Evolutionary conservation across 1,140 invertebrate genomes (phyloP), one percentile per base, ranked within the genome.

Genomic region (Caerostris extrusa): DNA sequence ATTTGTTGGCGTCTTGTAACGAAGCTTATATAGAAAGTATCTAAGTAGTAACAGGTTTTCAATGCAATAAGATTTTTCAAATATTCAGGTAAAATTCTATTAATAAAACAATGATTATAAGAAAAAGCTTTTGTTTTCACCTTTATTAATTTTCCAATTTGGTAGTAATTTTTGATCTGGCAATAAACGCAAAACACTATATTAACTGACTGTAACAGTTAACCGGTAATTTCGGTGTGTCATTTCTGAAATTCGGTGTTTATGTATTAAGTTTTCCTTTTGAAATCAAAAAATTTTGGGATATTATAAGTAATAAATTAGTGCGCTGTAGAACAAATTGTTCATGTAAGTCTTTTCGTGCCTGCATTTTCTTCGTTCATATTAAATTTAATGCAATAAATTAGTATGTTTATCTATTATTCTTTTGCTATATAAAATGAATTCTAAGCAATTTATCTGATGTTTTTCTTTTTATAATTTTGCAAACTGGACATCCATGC

Each of bases 171-270:
- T 4, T 57, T 8, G n/a, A 85, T 85, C 82, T 85, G 82, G 82
- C 82, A 85, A 19, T 3, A 7, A 85, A 8, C 3, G 5, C 14
- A 4, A 77, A 85, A 19, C 7, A 55, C 2, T 5, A 55, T 57
- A 17, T 85, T 85, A 85, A 85, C 82, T 85, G 83, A 57, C 83
- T 56, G 53, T 34, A 60, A 56, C 56, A 85, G 19, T 10, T 58
- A 88, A 88, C 86, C 86, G 86, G 14, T 17, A 88, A 88, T 88
- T 88, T 88, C 61, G 86, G 86, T 88, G 86, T 88, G 86, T 88
- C 86, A 88, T 88, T 88, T 88, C 50, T 55, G 34, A 34, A 10
- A 10, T 77, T 77, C 53, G 7, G 71, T 77, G 71, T 77, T 77
- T 77, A 50, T 77, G 50, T 77, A 77, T 77, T 14, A 34, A 50